These are phyloP conservation scores for Dolichopus griseipennis DNA, from an alignment of 2,888 invertebrate species.

Conservation along the genomic window DNA sequence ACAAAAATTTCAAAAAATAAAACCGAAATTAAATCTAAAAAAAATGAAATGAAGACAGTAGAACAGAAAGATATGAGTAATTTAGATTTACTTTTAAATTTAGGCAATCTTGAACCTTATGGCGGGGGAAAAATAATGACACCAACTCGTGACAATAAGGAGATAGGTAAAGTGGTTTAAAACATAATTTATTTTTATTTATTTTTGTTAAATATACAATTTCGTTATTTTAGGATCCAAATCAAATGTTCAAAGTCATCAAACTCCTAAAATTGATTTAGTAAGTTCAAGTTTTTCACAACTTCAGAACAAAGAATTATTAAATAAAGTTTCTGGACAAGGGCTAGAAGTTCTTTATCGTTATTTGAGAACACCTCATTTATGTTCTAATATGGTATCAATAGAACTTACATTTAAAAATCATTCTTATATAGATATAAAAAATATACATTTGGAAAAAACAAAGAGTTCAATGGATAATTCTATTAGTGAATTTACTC, in stretches of 20 bases:
- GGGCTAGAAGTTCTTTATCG: constrained; percentile 57
- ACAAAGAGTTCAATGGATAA: constrained; percentile 58
- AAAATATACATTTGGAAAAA: constrained; percentile 48
- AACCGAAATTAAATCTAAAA: not conserved
- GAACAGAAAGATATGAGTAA: constrained; percentile 50
- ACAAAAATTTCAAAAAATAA: not conserved
- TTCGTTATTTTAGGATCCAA: not conserved
- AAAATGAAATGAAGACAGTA: constrained; percentile 24
- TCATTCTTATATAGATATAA: constrained; percentile 46
- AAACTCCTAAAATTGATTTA: constrained; percentile 44
- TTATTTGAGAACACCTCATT: constrained; percentile 70
- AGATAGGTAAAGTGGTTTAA: constrained; percentile 46
- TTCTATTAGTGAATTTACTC: constrained; percentile 65
- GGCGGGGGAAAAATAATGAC: constrained; percentile 51
- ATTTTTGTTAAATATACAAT: too few species aligned
- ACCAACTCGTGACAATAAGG: constrained; percentile 69
- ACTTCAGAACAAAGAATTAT: constrained; percentile 51
- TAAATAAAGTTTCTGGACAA: constrained; percentile 63
- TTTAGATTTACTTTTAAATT: constrained; percentile 72
- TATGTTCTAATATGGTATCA: constrained; percentile 73
- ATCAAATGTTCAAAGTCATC: not conserved
- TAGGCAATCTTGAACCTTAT: constrained; percentile 68
- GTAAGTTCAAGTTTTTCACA: constrained; percentile 55
- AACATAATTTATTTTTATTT: not conserved
- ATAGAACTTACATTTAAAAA: constrained; percentile 75